Conservation (phyloP, 2,888 invertebrate species). For the Meteorus colon region DNA sequence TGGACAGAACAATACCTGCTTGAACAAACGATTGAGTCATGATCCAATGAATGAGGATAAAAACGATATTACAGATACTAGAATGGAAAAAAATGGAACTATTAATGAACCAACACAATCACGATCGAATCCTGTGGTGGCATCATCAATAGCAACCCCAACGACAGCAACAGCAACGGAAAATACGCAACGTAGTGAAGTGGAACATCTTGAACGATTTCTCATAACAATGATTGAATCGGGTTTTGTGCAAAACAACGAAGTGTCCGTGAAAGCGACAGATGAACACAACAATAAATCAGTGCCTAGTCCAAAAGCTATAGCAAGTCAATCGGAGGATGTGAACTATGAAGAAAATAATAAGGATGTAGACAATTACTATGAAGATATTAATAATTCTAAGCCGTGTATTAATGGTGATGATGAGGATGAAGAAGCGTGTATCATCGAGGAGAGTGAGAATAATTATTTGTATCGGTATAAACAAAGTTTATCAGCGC, state of each 20-base stretch:
- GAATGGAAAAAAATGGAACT: conserved; percentile 37
- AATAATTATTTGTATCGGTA: conserved; percentile 59
- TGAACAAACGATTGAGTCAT: conserved; percentile 34
- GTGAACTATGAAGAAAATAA: conserved; percentile 17
- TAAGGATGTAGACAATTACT: conserved; percentile 37
- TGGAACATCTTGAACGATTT: conserved; percentile 66
- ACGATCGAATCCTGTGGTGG: background rate
- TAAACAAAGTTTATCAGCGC: conserved; percentile 66
- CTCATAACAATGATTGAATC: conserved; percentile 67
- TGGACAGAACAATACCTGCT: conserved; percentile 38
- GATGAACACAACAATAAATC: conserved; percentile 42
- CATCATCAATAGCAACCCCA: conserved; percentile 3
- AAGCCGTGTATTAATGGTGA: conserved; percentile 26
- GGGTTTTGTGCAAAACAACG: conserved; percentile 53
- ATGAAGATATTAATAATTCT: conserved; percentile 24
- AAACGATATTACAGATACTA: conserved; percentile 23
- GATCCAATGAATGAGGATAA: conserved; percentile 36
- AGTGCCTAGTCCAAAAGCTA: conserved; percentile 36
- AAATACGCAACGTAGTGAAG: conserved; percentile 51
- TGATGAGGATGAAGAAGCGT: conserved; percentile 41
- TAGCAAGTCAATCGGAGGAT: background rate
- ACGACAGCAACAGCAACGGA: conserved; percentile 21
- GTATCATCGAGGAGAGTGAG: conserved; percentile 43
- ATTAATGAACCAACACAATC: conserved; percentile 23
- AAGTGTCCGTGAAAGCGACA: conserved; percentile 18